Evolutionary conservation across 2,888 invertebrate genomes (phyloP), one percentile per base, ranked within the genome.

Genomic region (Mimumesa dahlbomi): DNA sequence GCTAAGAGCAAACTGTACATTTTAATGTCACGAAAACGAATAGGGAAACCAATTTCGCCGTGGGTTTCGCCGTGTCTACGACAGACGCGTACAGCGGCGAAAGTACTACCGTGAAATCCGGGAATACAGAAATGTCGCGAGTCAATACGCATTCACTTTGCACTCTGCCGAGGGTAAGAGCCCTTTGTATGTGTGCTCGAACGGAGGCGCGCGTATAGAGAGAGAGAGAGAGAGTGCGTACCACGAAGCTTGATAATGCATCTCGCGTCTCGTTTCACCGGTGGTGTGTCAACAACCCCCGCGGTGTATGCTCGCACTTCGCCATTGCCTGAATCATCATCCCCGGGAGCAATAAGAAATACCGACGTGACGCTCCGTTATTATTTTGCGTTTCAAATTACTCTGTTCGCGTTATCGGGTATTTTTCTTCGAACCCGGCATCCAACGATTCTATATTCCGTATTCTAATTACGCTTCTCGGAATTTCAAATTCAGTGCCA

Each of bases 311-410:
- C n/a, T 6, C 21, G 7, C 29, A 22, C 64, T 72, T 73, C 56
- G 61, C 59, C 34, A 36, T 54, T 58, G 48, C 48, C 22, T 21
- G 65, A 76, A 75, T 71, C 73, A 75, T 70, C 73, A 46, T 50
- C 38, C 54, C 46, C 40, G 38, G 43, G 31, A 11, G 52, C 16
- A 40, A 13, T 11, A 29, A 48, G 40, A 43, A 56, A 21, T 18
- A 40, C 34, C 22, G n/a, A 59, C 61, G 56, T 65, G 61, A 48
- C 52, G 70, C 50, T 68, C 64, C 61, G 61, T n/a, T 64, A 67
- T 73, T 69, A 77, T 70, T 69, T 67, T 58, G 54, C 65, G 67
- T 78, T 65, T 73, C 70, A 73, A 75, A 72, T 82, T 78, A 76
- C 59, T 70, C 18, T 1, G 9, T 5, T 1, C 43, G 2, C n/a